Percentiles rank a stretch among this genome's conserved stretches.
These are phyloP conservation scores for Emydura subglobosa DNA, from an alignment of 2,113 vertebrate genomes.

Conservation along the genomic window DNA sequence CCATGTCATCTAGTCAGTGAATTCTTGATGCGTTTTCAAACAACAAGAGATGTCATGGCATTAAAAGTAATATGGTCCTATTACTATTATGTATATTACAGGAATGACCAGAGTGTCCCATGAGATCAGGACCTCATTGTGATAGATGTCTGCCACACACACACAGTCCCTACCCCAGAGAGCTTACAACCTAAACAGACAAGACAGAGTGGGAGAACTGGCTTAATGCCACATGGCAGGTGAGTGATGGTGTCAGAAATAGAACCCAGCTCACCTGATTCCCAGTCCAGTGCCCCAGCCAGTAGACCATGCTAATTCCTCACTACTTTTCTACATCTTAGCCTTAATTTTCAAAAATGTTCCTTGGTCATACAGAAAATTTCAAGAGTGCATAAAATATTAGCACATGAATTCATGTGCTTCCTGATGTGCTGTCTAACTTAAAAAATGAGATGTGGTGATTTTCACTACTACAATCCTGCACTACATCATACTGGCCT, in stretches of 20 bases:
- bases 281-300: not conserved
- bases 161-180: not conserved
- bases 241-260: not conserved
- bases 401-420: not conserved
- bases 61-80: not conserved
- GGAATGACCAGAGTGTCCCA: not conserved
- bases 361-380: not conserved
- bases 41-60: not conserved
- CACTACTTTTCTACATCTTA: not conserved
- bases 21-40: constrained; percentile 25
- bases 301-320: not conserved
- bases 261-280: not conserved
- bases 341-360: not conserved
- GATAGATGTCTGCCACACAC: not conserved
- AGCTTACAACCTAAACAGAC: not conserved
- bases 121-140: not conserved
- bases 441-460: not conserved
- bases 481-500: not conserved
- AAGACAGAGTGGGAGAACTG: fast-evolving
- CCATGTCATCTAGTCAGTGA: constrained; percentile 8
- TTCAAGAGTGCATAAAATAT: not conserved
- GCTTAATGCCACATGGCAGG: not conserved
- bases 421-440: not conserved
- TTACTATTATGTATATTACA: not conserved
- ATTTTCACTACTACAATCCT: too few species aligned